Evolutionary conservation across 2,888 invertebrate genomes (phyloP), one percentile per base, ranked within the genome.

Genomic region (Stenolophus ochropezus): DNA sequence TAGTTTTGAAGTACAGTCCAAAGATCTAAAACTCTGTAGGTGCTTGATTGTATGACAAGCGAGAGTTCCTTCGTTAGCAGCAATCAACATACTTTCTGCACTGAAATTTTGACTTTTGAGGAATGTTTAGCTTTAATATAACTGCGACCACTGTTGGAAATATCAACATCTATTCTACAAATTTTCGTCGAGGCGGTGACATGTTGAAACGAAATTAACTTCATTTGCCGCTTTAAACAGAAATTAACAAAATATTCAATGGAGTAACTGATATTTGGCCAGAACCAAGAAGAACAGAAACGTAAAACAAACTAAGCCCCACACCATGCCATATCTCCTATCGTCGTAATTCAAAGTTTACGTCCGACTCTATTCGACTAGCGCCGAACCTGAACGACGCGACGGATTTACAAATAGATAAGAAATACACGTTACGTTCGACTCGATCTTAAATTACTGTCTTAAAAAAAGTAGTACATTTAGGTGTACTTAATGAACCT

Each of bases 21-120:
- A 82, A 14, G 82, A 82, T 27, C 47, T 58, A 23, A 83, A 84
- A 79, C 81, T 83, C 21, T 82, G 82, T 47, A 83, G 78, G 53
- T 82, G 83, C 3, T n/a, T 16, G 33, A 82, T 75, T 18, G 84
- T 83, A 47, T 84, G 82, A 73, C 78, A 84, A 25, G 83, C 82
- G 61, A 61, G 75, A 47, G 76, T 33, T 6, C 77, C 82, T 82
- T 82, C 82, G 5, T 65, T 65, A 65, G 69, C 75, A 1, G 75
- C 47, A 75, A 75, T 75, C 2, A 75, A 4, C 75, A 75, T 4
- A 75, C 51, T 51, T 75, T 75, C 77, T 21, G n/a, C n/a, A n/a
- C n/a, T n/a, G n/a, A n/a, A n/a, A n/a, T n/a, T n/a, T n/a, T n/a
- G n/a, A n/a, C n/a, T 4, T 25, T 77, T 3, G 49, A 6, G 14